phyloP scores from a whole-genome alignment of 2,888 invertebrate species.

The Sarcophaga subvicina region DNA sequence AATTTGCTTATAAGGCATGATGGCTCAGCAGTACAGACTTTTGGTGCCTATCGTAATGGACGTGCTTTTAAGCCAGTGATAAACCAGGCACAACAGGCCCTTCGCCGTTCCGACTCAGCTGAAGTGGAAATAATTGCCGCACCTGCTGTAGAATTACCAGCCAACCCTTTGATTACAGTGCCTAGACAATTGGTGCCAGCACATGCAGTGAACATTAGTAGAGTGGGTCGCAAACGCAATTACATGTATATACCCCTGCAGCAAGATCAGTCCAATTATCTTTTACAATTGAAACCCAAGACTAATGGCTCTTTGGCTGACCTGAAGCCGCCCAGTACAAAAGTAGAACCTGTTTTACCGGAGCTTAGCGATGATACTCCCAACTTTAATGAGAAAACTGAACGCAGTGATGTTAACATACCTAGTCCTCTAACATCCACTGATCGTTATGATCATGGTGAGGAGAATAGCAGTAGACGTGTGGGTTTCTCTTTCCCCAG shows the following conservation, averaged over 20 bases:
- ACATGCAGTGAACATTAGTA: constrained; percentile 74
- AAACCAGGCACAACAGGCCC: constrained; percentile 61
- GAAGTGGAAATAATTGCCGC: constrained; percentile 76
- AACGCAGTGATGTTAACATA: constrained; percentile 73
- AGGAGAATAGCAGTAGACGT: constrained; percentile 79
- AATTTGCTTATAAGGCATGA: constrained; percentile 78
- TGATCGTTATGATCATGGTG: constrained; percentile 72
- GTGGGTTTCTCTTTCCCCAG: constrained; percentile 81
- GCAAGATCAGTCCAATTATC: constrained; percentile 68
- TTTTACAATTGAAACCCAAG: constrained; percentile 74
- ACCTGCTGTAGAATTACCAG: constrained; percentile 75
- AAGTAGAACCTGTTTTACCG: constrained; percentile 74
- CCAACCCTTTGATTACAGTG: constrained; percentile 76
- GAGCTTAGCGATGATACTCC: constrained; percentile 75
- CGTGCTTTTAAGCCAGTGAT: constrained; percentile 53
- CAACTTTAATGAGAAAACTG: constrained; percentile 74
- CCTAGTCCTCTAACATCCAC: constrained; percentile 71
- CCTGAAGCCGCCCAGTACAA: constrained; percentile 77
- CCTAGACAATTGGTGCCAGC: constrained; percentile 77
- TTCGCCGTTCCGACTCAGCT: constrained; percentile 75
- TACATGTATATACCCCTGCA: constrained; percentile 80
- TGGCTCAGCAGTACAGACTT: constrained; percentile 78
- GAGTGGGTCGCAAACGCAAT: constrained; percentile 73
- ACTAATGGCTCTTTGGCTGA: constrained; percentile 73
- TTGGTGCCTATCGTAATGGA: constrained; percentile 79